A percentile compares a stretch with the other conserved stretches of the same genome.
These are phyloP conservation scores for Philopedon plagiatum DNA, from an alignment of 2,888 invertebrate species.

Conservation along the genomic window DNA sequence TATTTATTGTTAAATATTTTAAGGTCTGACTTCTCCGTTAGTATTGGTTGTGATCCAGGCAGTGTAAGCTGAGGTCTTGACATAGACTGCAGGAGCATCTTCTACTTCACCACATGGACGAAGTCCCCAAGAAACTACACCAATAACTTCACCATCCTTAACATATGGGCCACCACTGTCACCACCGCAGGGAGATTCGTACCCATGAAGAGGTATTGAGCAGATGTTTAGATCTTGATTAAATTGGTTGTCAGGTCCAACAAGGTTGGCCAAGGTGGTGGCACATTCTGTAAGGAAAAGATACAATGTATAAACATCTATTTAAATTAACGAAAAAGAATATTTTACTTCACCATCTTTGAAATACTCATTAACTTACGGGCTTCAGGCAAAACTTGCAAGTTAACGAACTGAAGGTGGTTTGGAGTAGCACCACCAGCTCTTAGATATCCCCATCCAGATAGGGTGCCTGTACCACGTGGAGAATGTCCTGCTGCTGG, in stretches of 20 bases:
- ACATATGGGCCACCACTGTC: slow-evolving; percentile 72
- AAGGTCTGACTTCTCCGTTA: too few species aligned
- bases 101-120: slow-evolving; percentile 71
- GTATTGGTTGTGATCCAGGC: too few species aligned
- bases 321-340: too few species aligned
- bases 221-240: slow-evolving; percentile 71
- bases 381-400: too few species aligned
- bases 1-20: too few species aligned
- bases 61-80: too few species aligned
- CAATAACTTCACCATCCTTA: slow-evolving; percentile 55
- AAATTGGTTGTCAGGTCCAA: slow-evolving; percentile 25
- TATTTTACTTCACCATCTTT: too few species aligned
- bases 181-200: slow-evolving; percentile 71
- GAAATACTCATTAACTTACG: too few species aligned
- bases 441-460: slow-evolving; percentile 23
- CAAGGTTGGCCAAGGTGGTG: background rate
- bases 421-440: slow-evolving; percentile 11
- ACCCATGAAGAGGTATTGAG: slow-evolving; percentile 65
- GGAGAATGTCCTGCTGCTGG: background rate
- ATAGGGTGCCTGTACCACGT: slow-evolving; percentile 1
- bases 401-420: too few species aligned
- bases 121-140: slow-evolving; percentile 74
- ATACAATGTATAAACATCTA: too few species aligned
- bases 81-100: too few species aligned
- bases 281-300: slow-evolving; percentile 64